These are phyloP conservation scores for Myanophis thanlyinensis DNA, from an alignment of 2,113 vertebrate species.

Conservation along the genomic window DNA sequence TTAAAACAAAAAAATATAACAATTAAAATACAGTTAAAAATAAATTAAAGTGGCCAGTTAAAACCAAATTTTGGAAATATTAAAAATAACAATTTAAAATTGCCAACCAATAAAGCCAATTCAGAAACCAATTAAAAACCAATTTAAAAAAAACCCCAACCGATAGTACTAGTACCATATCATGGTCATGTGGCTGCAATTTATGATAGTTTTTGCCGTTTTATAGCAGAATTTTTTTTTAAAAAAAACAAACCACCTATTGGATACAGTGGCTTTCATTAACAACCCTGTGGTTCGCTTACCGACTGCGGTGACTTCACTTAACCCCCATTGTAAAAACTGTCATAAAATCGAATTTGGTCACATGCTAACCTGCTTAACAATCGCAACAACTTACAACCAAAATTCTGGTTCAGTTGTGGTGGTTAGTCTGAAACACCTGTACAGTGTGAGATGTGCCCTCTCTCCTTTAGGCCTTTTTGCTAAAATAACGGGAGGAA, in stretches of 20 bases:
- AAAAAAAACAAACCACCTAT: background rate
- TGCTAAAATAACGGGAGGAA: background rate
- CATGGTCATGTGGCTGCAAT: background rate
- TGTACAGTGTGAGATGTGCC: too few species aligned
- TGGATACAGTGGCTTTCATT: background rate
- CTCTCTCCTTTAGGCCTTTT: background rate
- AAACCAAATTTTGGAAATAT: too few species aligned
- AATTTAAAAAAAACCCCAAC: too few species aligned
- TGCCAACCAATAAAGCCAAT: too few species aligned
- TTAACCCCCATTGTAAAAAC: background rate
- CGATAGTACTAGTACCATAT: too few species aligned
- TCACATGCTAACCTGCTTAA: background rate
- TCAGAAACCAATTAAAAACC: too few species aligned
- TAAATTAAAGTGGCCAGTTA: too few species aligned
- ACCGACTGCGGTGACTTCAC: background rate
- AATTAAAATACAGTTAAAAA: too few species aligned
- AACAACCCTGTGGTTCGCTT: background rate
- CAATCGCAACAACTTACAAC: background rate
- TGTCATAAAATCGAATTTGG: background rate
- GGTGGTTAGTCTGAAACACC: background rate
- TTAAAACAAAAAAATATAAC: too few species aligned
- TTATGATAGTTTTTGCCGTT: background rate
- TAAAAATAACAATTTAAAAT: too few species aligned
- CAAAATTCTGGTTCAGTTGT: background rate
- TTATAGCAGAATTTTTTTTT: background rate